Percentiles rank a stretch among this genome's conserved stretches.
These are phyloP conservation scores for Pollimyrus isidori DNA, from an alignment of 2,113 vertebrate genomes.

Conservation along the genomic window DNA sequence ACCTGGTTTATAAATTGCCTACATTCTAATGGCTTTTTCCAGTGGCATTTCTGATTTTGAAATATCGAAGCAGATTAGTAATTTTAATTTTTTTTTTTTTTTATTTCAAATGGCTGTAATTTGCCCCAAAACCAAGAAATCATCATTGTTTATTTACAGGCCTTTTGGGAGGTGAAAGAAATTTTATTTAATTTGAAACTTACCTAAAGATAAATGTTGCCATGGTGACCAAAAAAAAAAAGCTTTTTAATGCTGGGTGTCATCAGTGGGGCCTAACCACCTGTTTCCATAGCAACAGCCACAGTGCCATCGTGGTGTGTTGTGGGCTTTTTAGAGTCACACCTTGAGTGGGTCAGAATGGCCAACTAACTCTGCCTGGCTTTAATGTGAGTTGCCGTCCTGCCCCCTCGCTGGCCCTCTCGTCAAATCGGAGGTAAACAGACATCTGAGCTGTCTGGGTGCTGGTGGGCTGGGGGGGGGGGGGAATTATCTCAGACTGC, in stretches of 20 bases:
- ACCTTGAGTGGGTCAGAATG: slow-evolving; percentile 26
- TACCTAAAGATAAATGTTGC: slow-evolving; percentile 38
- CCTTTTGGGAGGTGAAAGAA: slow-evolving; percentile 23
- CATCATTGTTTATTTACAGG: slow-evolving; percentile 22
- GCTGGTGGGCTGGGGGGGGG: not conserved
- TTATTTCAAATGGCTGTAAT: not conserved
- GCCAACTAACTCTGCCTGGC: not conserved
- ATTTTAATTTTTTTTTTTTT: not conserved
- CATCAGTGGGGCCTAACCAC: slow-evolving; percentile 26
- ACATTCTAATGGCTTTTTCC: slow-evolving; percentile 9
- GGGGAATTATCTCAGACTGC: not conserved
- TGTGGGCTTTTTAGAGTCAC: slow-evolving; percentile 19
- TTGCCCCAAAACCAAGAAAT: not conserved
- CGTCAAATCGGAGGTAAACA: not conserved
- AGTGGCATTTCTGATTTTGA: not conserved
- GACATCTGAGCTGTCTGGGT: not conserved
- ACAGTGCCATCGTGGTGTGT: slow-evolving; percentile 29
- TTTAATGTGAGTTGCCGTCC: not conserved
- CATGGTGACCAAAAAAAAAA: slow-evolving; percentile 41
- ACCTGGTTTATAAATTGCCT: slow-evolving; percentile 16
- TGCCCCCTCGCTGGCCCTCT: not conserved
- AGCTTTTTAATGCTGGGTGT: slow-evolving; percentile 21
- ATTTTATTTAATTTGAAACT: slow-evolving; percentile 31
- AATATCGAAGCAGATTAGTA: not conserved
- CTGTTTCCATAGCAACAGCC: slow-evolving; percentile 52